These are phyloP conservation scores for Thomomys bottae DNA, from an alignment of 2,113 vertebrate species.

Conservation along the genomic window DNA sequence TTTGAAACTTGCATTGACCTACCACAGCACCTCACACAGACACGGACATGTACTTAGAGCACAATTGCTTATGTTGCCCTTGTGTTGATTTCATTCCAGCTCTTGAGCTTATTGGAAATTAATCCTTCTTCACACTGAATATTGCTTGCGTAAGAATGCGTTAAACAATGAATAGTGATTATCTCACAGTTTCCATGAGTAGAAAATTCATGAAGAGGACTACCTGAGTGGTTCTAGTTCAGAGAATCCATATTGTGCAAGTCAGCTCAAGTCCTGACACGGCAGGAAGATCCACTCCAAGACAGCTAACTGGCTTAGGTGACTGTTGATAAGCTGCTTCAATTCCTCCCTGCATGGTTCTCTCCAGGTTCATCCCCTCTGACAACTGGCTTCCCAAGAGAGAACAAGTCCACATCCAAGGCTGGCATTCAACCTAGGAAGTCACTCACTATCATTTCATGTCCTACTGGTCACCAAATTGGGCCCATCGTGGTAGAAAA, in stretches of 20 bases:
- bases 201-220: neutral
- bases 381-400: neutral
- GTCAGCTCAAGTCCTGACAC: neutral
- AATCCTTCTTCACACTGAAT: neutral
- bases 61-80: neutral
- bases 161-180: conserved; percentile 16
- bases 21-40: neutral
- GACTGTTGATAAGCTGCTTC: neutral
- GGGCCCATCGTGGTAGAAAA: neutral
- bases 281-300: neutral
- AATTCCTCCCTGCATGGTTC: neutral
- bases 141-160: neutral
- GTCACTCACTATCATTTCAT: neutral
- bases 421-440: neutral
- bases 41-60: neutral
- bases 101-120: neutral
- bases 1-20: neutral
- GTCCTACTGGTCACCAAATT: neutral
- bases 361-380: neutral
- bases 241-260: neutral
- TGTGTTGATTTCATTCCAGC: neutral
- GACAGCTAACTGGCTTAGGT: neutral
- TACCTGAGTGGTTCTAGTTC: neutral
- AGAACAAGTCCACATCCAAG: conserved; percentile 11
- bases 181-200: neutral